These are phyloP conservation scores for Dolomedes plantarius DNA, from an alignment of 2,888 invertebrate genomes.

Conservation along the genomic window DNA sequence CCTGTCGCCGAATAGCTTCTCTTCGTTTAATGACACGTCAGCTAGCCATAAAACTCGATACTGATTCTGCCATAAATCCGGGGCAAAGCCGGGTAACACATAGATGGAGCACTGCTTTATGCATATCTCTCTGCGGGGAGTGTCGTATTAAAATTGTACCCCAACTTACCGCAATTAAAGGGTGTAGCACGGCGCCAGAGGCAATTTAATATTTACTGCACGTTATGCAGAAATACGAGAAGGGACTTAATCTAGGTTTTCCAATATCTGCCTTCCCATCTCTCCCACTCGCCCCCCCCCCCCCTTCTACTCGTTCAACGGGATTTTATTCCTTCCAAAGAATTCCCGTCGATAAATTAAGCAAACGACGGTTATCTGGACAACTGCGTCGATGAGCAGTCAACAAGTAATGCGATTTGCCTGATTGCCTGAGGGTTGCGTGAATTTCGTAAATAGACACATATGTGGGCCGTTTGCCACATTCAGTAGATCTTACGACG, in stretches of 20 bases:
- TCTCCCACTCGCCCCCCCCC: too few species aligned
- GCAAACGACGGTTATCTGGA: too few species aligned
- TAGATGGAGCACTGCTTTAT: neutral
- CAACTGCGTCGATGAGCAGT: too few species aligned
- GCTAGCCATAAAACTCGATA: conserved; percentile 60
- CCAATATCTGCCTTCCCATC: too few species aligned
- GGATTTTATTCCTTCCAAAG: too few species aligned
- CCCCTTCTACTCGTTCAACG: too few species aligned
- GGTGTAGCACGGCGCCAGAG: conserved; percentile 34
- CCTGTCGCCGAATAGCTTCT: conserved; percentile 21
- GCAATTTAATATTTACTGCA: conserved; percentile 61
- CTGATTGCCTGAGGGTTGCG: too few species aligned
- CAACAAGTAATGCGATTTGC: too few species aligned
- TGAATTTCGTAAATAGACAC: too few species aligned
- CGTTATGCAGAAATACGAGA: conserved; percentile 24
- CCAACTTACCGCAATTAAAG: conserved; percentile 41
- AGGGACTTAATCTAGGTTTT: conserved; percentile 56
- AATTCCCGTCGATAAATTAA: too few species aligned
- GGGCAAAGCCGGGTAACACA: conserved; percentile 26
- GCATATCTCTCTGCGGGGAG: neutral
- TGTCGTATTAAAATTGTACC: conserved; percentile 52
- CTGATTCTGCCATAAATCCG: conserved; percentile 57
- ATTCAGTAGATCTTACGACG: too few species aligned
- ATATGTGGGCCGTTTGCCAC: too few species aligned
- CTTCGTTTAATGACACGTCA: conserved; percentile 48